A percentile compares a stretch with the other conserved stretches of the same genome.
phyloP scores from a whole-genome alignment of 1,140 invertebrate species.

The Hycleus phaleratus region DNA sequence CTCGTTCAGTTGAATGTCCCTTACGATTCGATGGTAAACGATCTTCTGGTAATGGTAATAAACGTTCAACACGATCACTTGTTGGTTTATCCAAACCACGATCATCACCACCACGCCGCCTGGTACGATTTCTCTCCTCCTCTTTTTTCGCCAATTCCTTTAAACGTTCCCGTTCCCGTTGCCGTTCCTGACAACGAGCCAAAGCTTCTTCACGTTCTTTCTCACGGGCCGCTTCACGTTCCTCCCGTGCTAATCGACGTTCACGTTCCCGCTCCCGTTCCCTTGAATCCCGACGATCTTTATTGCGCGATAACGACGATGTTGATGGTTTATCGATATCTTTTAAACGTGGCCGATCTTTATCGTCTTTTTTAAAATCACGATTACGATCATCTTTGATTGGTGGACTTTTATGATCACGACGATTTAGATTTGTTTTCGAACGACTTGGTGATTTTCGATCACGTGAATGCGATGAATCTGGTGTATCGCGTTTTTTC shows the following conservation, averaged over 20 bases:
- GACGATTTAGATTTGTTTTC: slow-evolving; percentile 12
- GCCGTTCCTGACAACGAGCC: slow-evolving; percentile 48
- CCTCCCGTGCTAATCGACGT: slow-evolving; percentile 39
- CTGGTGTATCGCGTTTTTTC: slow-evolving; percentile 35
- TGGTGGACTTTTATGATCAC: slow-evolving; percentile 28
- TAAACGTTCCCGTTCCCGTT: slow-evolving; percentile 53
- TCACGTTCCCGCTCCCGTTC: slow-evolving; percentile 39
- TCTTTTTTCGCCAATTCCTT: slow-evolving; percentile 41
- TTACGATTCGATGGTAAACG: slow-evolving; percentile 32
- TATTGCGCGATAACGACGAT: slow-evolving; percentile 22
- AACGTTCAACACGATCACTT: slow-evolving; percentile 33
- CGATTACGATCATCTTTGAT: slow-evolving; percentile 29
- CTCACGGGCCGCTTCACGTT: slow-evolving; percentile 46
- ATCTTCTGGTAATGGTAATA: slow-evolving; percentile 35
- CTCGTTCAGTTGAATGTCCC: slow-evolving; percentile 30
- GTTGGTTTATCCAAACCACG: slow-evolving; percentile 38
- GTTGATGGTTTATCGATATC: slow-evolving; percentile 26
- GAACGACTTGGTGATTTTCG: slow-evolving; percentile 32
- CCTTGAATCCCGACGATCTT: slow-evolving; percentile 35
- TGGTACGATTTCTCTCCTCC: slow-evolving; percentile 34
- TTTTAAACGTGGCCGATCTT: slow-evolving; percentile 19
- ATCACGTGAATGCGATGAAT: slow-evolving; percentile 36
- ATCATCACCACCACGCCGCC: slow-evolving; percentile 36
- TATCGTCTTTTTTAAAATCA: slow-evolving; percentile 30
- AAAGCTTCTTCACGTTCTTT: slow-evolving; percentile 51